Percentiles rank a stretch among this genome's conserved stretches.
These are phyloP conservation scores for Manis javanica DNA, from an alignment of 2,797 vertebrate species.

Conservation along the genomic window DNA sequence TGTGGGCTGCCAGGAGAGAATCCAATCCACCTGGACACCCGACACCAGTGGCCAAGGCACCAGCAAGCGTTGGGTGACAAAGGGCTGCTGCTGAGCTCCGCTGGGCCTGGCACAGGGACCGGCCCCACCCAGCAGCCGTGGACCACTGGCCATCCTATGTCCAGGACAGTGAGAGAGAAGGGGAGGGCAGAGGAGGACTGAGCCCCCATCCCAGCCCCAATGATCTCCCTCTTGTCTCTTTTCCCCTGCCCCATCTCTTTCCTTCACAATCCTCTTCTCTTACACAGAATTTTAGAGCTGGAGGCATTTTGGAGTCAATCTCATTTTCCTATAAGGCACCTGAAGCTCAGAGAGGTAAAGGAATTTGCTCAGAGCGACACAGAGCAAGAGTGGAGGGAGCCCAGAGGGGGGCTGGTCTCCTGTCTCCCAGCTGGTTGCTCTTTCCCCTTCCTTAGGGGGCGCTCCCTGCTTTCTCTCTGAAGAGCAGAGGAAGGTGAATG, in stretches of 20 bases:
- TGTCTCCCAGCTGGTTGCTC: not conserved
- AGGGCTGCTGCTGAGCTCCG: slow-evolving; percentile 66
- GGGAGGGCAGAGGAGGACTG: not conserved
- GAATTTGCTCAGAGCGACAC: not conserved
- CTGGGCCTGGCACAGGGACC: slow-evolving; percentile 6
- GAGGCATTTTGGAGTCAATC: not conserved
- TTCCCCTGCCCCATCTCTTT: not conserved
- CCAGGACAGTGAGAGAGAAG: not conserved
- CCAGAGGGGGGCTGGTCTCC: not conserved
- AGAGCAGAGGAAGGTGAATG: not conserved
- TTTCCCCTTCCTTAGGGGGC: not conserved
- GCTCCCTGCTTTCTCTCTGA: not conserved
- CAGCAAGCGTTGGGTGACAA: slow-evolving; percentile 62
- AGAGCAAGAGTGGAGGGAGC: not conserved
- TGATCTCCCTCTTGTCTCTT: not conserved
- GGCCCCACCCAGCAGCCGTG: slow-evolving; percentile 18
- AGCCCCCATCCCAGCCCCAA: not conserved
- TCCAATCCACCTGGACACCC: slow-evolving; percentile 37
- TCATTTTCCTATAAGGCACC: not conserved
- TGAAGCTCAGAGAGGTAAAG: not conserved
- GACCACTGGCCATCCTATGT: slow-evolving; percentile 21
- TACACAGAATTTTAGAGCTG: not conserved
- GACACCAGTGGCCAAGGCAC: not conserved
- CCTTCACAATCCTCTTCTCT: not conserved
- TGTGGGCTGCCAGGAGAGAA: slow-evolving; percentile 73